Evolutionary conservation across 2,797 vertebrate genomes (phyloP), one percentile per base, ranked within the genome.

Genomic region (Craterocephalus amniculus): DNA sequence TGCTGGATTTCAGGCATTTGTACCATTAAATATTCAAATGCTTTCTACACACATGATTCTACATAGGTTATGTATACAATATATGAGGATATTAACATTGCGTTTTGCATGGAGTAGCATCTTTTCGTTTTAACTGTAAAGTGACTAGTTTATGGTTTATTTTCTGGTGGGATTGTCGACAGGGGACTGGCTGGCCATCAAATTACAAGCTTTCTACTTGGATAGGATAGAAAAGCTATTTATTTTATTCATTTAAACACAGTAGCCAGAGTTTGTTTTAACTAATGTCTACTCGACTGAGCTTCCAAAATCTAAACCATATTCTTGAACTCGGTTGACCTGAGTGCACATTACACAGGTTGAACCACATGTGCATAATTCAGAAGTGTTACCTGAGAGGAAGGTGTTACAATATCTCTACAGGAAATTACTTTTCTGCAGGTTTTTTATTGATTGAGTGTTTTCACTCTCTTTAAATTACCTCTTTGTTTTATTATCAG

Each of bases 401-500:
- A 56, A 88, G 82, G 79, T 80, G 87, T 83, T 69, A 59, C 55
- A 35, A 20, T 52, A 52, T 55, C 72, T 52, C 62, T 57, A 81
- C 83, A 83, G 88, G 90, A 88, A 89, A 87, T 88, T 78, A 76
- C 83, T 84, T 83, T 84, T 84, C 78, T 78, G 34, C 72, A 72
- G 65, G 64, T 63, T 48, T 36, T 80, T 68, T 56, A 70, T 65
- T 74, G 68, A 62, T 81, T 68, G 22, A 67, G 54, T 72, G 49
- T 79, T 79, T 75, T 72, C 24, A 9, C 66, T 76, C 43, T 49
- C 58, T 67, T 51, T 72, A 78, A 6, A 82, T 64, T 36, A 62
- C 35, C 61, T 58, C 10, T 40, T 73, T 63, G 40, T 57, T 43
- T 66, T 52, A 13, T 31, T 58, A 73, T 83, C 70, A 40, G 55